Conservation (phyloP, 1,140 invertebrate genomes). For the Antheraea pernyi region DNA sequence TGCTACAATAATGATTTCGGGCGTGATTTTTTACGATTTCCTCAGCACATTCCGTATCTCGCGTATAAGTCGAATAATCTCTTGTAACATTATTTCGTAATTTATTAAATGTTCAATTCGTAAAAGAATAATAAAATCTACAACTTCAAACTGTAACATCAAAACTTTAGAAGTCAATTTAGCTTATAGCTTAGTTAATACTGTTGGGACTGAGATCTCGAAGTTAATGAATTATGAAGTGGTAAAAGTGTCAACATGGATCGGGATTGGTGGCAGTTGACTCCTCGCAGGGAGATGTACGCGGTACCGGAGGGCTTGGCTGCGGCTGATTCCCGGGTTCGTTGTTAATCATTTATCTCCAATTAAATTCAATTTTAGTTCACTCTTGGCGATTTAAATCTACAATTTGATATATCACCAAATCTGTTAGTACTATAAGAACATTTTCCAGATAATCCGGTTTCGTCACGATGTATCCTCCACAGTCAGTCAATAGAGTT, state of each 20-base stretch:
- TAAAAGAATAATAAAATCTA: neutral
- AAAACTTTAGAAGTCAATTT: neutral
- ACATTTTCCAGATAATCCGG: no score
- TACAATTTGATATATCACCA: no score
- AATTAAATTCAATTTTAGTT: neutral
- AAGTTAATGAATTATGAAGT: slow-evolving; percentile 2
- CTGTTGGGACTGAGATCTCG: neutral
- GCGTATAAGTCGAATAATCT: no score
- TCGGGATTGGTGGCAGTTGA: slow-evolving; percentile 82
- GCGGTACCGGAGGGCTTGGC: slow-evolving; percentile 80
- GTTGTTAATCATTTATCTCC: slow-evolving; percentile 18
- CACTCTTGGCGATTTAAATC: no score
- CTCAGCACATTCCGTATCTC: neutral
- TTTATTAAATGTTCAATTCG: neutral
- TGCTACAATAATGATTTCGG: neutral
- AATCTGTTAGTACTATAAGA: no score
- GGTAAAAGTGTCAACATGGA: slow-evolving; percentile 50
- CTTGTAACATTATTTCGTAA: neutral
- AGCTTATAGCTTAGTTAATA: neutral
- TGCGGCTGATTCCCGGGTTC: slow-evolving; percentile 81
- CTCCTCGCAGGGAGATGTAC: slow-evolving; percentile 71
- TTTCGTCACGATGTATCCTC: no score
- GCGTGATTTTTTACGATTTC: neutral
- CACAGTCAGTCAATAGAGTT: no score
- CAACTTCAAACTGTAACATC: neutral